A percentile compares a stretch with the other conserved stretches of the same genome.
Evolutionary conservation across 2,113 vertebrate species (phyloP).

Genomic region (Cygnus buccinator): DNA sequence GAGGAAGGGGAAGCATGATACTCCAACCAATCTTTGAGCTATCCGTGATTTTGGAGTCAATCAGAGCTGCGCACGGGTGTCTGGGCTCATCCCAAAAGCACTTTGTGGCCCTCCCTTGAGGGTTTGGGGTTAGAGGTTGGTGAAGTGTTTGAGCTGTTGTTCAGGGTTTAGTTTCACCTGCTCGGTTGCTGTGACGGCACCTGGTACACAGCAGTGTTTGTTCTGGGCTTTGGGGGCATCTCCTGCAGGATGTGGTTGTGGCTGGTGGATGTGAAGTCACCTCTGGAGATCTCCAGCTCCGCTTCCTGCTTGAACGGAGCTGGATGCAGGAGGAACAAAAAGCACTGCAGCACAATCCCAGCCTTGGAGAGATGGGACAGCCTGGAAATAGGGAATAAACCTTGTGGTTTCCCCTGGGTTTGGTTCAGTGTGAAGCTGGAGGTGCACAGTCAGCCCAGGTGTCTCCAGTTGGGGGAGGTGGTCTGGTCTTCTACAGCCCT

Average conservation of each 20-base stretch:
- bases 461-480: background rate
- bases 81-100: background rate
- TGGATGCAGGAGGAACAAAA: background rate
- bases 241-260: background rate
- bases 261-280: background rate
- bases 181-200: background rate
- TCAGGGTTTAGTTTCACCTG: background rate
- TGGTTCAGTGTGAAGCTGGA: background rate
- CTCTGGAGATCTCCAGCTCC: background rate
- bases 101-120: background rate
- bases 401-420: background rate
- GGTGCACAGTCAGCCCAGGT: background rate
- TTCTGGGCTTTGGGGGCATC: background rate
- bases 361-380: background rate
- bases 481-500: background rate
- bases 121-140: background rate
- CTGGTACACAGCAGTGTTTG: background rate
- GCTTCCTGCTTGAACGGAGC: background rate
- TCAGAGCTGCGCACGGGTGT: background rate
- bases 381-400: background rate
- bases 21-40: background rate
- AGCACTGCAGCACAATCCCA: background rate
- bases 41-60: fast-evolving
- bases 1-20: background rate
- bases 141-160: background rate